Evolutionary conservation across 2,888 invertebrate genomes (phyloP).

Genomic region (Eupelmus urozonus): DNA sequence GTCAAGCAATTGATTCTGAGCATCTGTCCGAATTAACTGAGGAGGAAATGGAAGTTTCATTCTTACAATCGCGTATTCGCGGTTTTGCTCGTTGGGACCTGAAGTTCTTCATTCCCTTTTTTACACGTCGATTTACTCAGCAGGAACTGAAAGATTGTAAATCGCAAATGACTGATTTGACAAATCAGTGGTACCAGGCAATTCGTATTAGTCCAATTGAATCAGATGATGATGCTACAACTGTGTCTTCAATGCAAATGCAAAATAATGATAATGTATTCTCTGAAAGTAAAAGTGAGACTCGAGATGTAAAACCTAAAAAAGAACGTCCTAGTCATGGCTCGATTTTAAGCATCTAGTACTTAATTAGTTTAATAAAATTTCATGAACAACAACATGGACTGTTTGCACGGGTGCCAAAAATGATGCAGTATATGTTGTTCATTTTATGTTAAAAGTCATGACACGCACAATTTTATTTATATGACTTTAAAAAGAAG

Average conservation of each 20-base stretch:
- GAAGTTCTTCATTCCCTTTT: constrained; percentile 96
- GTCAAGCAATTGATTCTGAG: constrained; percentile 95
- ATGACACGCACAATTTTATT: constrained; percentile 18
- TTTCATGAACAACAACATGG: neutral
- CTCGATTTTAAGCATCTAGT: constrained; percentile 68
- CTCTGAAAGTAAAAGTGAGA: constrained; percentile 64
- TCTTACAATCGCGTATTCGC: constrained; percentile 87
- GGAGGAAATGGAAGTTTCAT: constrained; percentile 93
- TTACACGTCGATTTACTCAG: constrained; percentile 96
- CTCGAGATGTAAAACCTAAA: constrained; percentile 58
- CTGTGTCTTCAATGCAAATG: constrained; percentile 72
- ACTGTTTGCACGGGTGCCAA: constrained; percentile 53
- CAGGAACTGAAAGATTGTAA: constrained; percentile 97
- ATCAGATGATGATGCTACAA: constrained; percentile 83
- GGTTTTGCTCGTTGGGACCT: constrained; percentile 95
- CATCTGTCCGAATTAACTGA: constrained; percentile 95
- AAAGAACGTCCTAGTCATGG: constrained; percentile 63
- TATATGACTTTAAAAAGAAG: constrained; percentile 1
- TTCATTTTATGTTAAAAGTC: constrained; percentile 11
- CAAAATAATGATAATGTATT: constrained; percentile 66
- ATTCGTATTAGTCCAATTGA: constrained; percentile 93
- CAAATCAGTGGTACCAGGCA: constrained; percentile 98
- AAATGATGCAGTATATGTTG: constrained; percentile 16
- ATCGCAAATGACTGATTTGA: constrained; percentile 96
- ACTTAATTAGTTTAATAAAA: constrained; percentile 52